Base-by-base conservation (phyloP, 2,888 invertebrate species). In the Athrips mouffetella region DNA sequence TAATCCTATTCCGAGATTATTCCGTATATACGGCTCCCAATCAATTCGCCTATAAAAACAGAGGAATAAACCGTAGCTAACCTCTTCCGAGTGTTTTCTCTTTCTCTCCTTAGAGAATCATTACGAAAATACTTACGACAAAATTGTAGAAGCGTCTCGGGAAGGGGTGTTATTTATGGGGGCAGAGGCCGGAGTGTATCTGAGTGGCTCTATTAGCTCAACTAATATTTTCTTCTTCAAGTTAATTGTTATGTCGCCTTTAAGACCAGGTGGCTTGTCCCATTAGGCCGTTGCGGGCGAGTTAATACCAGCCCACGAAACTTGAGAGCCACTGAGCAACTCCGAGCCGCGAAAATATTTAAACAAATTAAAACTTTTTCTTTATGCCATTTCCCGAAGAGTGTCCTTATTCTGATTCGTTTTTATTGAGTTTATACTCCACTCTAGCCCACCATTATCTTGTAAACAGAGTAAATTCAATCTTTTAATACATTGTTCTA, bases 301-400 rank as follows among this genome's bases (percentile, higher is more conserved):
- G 67, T 73, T 79, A 79, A 81, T 79, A 69, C 74, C 62, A 63
- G 63, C 67, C 69, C 77, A 78, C 73, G 76, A 75, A 83, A 83
- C 79, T 79, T 70, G 76, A 75, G 73, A 74, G 68, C 68, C 70
- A 63, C 74, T 63, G 65, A 65, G 70, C 71, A 76, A 70, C 65
- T 62, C 66, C 58, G 60, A 65, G 63, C 67, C 72, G 70, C 70
- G 76, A 80, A 84, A 85, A 86, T 86, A 81, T 86, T 85, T 84
- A 81, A 86, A 82, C 82, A 82, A 87, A 87, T 86, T 85, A 82
- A 85, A 86, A 87, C 78, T 86, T 88, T 82, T 80, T 72, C 79
- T 76, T 79, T 73, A 75, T 73, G 63, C 69, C 65, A 73, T 76
- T 77, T 76, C 70, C 64, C 63, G 69, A 70, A 73, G 67, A 71